Base-by-base conservation (phyloP, 1,140 invertebrate species). In the Drosophila virilis region DNA sequence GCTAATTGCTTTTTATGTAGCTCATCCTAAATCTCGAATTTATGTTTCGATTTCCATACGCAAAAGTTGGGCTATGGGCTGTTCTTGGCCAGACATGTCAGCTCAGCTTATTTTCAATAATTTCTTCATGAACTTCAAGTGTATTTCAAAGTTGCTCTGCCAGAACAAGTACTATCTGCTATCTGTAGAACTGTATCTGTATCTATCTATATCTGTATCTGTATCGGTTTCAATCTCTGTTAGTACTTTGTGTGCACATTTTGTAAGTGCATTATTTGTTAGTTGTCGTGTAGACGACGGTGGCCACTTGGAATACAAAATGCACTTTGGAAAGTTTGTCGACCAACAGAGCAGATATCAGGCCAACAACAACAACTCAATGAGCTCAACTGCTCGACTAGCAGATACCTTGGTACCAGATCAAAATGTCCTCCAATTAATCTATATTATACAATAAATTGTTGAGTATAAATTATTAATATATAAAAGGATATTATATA, bases 291-390 rank as follows among this genome's bases (percentile, higher is more conserved):
- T 77, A 50, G 60, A 70, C 65, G 61, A 71, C 72, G 17, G 52
- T 66, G 55, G 55, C 71, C 78, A 77, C 60, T 74, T 62, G 62
- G 57, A 77, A 80, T 51, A 70, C 73, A 45, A 74, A 84, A 84
- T 80, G 81, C 81, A 84, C 81, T 84, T 84, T 85, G 81, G 81
- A 84, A 84, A 84, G 69, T 84, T 80, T 85, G 65, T 61, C 45
- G 55, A 74, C 42, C 33, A 46, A 45, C 8, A 42, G 13, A 46
- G 10, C 22, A 38, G 10, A 0, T 6, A 35, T 22, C 2, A 2
- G 10, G 50, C 13, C 33, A 67, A 35, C 9, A 43, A 69, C 8
- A 46, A 61, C 33, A 5, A 33, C n/a, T n/a, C n/a, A n/a, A n/a
- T n/a, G 32, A 13, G 43, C 12, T 1, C 13, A 12, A 17, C 32